A percentile compares a stretch with the other conserved stretches of the same genome.
phyloP scores from a whole-genome alignment of 2,113 vertebrate genomes.

The Gorilla gorilla region DNA sequence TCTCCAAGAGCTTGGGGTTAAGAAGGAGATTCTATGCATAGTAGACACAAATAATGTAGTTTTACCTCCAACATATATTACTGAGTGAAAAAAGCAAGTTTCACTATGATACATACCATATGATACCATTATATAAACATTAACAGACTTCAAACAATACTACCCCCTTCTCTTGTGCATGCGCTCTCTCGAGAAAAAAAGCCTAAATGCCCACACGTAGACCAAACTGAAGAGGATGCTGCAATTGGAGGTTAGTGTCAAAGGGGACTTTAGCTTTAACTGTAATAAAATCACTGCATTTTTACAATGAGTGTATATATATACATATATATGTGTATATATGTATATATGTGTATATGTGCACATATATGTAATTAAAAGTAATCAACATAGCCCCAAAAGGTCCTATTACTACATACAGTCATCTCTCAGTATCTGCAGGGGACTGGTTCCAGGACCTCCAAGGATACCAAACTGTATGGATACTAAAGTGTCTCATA shows the following conservation, averaged over 20 bases:
- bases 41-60: neutral
- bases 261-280: neutral
- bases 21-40: neutral
- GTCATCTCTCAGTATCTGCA: neutral
- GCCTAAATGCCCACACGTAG: neutral
- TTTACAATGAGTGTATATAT: neutral
- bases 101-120: neutral
- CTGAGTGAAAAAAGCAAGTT: neutral
- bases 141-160: neutral
- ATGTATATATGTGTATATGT: neutral
- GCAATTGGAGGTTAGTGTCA: neutral
- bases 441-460: neutral
- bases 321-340: neutral
- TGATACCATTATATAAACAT: neutral
- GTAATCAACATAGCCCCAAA: neutral
- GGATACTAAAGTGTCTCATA: neutral
- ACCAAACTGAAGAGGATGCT: neutral
- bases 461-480: neutral
- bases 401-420: neutral
- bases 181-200: neutral
- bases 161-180: neutral
- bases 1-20: neutral
- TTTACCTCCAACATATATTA: neutral
- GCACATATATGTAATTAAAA: neutral
- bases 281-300: constrained; percentile 10